Evolutionary conservation across 2,113 vertebrate genomes (phyloP).

Genomic region (Pelecanus crispus): DNA sequence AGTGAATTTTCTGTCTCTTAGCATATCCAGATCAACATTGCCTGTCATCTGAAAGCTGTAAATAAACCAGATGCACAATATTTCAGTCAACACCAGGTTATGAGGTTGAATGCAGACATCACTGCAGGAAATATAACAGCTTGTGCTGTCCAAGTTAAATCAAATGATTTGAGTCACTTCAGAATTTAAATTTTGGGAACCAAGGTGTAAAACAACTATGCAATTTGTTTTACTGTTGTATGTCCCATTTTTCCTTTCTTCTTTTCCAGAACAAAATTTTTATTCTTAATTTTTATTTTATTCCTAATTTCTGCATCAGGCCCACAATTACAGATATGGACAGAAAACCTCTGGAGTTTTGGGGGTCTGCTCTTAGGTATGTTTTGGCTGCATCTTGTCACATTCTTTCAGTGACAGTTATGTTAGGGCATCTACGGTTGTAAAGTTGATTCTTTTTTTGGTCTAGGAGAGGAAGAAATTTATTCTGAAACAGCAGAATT

Average conservation of each 20-base stretch:
- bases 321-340: constrained; percentile 54
- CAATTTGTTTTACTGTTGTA: constrained; percentile 6
- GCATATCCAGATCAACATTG: neutral
- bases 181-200: neutral
- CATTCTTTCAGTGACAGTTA: constrained; percentile 39
- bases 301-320: constrained; percentile 48
- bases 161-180: neutral
- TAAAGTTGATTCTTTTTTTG: neutral
- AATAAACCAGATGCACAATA: neutral
- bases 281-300: constrained; percentile 51
- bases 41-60: neutral
- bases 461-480: neutral
- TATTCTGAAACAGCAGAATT: neutral
- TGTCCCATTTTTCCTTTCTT: constrained; percentile 41
- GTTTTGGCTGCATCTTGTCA: constrained; percentile 52
- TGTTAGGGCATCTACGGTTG: neutral
- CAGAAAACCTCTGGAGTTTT: constrained; percentile 57
- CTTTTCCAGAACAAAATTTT: constrained; percentile 41
- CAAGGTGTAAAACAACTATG: constrained; percentile 3
- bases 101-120: neutral
- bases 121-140: neutral
- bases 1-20: neutral
- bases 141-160: neutral
- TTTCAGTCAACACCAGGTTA: neutral
- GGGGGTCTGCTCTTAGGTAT: constrained; percentile 54